Evolutionary conservation across 2,797 vertebrate species (phyloP), one percentile per base, ranked within the genome.

Genomic region (Bradypodion pumilum): DNA sequence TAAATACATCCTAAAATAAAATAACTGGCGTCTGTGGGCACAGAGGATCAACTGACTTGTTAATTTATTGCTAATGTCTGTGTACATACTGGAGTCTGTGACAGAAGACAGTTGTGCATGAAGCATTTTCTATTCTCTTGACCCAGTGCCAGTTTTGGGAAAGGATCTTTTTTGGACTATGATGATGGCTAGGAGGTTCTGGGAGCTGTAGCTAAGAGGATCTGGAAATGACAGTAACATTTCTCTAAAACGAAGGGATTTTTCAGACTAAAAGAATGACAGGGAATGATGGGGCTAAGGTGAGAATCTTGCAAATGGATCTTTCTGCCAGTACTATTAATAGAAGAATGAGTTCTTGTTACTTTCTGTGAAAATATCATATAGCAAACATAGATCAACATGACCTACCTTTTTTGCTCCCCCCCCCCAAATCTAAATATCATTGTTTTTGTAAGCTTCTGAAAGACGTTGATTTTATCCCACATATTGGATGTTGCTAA

Each of bases 381-480:
- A 7, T 63, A 42, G 66, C 78, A 84, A 40, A 72, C 65, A 29
- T 62, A 56, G 10, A 35, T 59, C 81, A 85, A 74, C 69, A 72
- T 56, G 27, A 63, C 37, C 40, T 46, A 79, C 87, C 89, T 87
- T 81, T 77, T 83, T 86, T 27, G 63, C 40, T 72, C 63, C 40
- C 29, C 9, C 29, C 9, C 59, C 46, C 52, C 21, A 62, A 25
- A 66, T 52, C 56, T 32, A 85, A 70, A 15, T n/a, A 49, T 23
- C 75, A 76, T 10, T n/a, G 56, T 68, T 68, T 65, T 29, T n/a
- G 59, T n/a, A 74, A 85, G 79, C 60, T 80, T 69, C 68, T 78
- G 44, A 85, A 78, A 89, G 60, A 2, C 82, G 87, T 91, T 6
- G 84, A 89, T 86, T 73, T 32, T 76, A 25, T 52, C 60, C 66